Conservation (phyloP, 1,140 invertebrate species). For the Neuroterus valhalla region DNA sequence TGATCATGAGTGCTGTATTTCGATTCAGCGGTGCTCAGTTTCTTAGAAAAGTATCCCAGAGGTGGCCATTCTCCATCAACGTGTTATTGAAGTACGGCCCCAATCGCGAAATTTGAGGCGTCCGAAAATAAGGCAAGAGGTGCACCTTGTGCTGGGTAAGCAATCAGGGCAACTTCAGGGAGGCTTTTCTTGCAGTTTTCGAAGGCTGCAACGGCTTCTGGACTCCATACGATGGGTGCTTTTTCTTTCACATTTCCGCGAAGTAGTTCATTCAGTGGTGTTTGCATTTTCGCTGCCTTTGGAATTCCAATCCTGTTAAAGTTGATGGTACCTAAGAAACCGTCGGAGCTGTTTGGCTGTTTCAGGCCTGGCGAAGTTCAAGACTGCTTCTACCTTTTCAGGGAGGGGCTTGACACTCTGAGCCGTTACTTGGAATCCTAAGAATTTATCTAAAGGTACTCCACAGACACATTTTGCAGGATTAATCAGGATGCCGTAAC, state of each 20-base stretch:
- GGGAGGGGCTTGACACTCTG: too few species aligned
- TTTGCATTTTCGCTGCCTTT: neutral
- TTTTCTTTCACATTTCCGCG: conserved; percentile 1
- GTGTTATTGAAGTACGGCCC: conserved; percentile 13
- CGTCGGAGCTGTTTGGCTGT: too few species aligned
- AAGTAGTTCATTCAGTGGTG: neutral
- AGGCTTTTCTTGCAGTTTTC: neutral
- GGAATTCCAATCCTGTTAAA: conserved; percentile 34
- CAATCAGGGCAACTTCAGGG: too few species aligned
- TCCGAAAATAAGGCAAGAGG: conserved; percentile 8
- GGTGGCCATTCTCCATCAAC: neutral
- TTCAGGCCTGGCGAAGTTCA: too few species aligned
- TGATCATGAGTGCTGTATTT: too few species aligned
- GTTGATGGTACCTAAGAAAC: too few species aligned
- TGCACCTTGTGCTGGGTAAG: neutral
- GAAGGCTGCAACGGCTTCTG: neutral
- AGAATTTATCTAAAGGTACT: too few species aligned
- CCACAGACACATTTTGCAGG: too few species aligned
- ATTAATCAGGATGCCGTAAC: too few species aligned
- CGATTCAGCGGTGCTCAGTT: conserved; percentile 9
- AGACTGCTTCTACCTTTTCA: too few species aligned
- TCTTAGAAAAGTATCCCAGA: conserved; percentile 32
- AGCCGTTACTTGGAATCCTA: too few species aligned
- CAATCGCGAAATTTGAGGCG: conserved; percentile 21
- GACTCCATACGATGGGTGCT: neutral